phyloP scores from a whole-genome alignment of 2,113 vertebrate genomes.

The Argyrosomus japonicus region DNA sequence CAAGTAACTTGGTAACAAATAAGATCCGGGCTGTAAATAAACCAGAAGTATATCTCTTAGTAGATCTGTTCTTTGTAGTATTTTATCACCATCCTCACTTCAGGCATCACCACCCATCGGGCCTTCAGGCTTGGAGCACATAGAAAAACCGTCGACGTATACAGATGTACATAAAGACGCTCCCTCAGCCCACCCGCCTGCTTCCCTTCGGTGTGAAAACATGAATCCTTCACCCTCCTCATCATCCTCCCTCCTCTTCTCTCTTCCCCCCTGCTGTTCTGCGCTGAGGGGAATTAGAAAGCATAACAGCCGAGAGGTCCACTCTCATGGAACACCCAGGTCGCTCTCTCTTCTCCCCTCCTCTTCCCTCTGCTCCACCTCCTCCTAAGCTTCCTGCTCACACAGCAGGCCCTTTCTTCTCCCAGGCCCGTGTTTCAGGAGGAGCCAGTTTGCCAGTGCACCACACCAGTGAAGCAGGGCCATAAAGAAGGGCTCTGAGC shows the following conservation, averaged over 20 bases:
- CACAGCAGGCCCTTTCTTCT: slow-evolving; percentile 72
- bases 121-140: slow-evolving; percentile 9
- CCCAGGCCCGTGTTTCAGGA: slow-evolving; percentile 50
- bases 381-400: slow-evolving; percentile 63
- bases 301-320: slow-evolving; percentile 86
- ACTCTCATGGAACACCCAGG: slow-evolving; percentile 92
- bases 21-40: background rate
- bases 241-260: slow-evolving; percentile 47
- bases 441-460: slow-evolving; percentile 50
- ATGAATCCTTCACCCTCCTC: slow-evolving; percentile 64
- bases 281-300: slow-evolving; percentile 87
- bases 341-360: slow-evolving; percentile 65
- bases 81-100: slow-evolving; percentile 56
- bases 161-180: slow-evolving; percentile 50
- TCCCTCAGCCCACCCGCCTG: slow-evolving; percentile 75
- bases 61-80: background rate
- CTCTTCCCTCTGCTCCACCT: slow-evolving; percentile 61
- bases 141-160: slow-evolving; percentile 46
- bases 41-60: background rate
- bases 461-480: slow-evolving; percentile 23
- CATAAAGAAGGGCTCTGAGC: slow-evolving; percentile 46
- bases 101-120: slow-evolving; percentile 77
- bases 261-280: slow-evolving; percentile 60
- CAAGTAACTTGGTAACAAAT: background rate
- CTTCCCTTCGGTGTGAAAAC: slow-evolving; percentile 64